Conservation (phyloP, 2,888 invertebrate species). For the Graphium colonna region DNA sequence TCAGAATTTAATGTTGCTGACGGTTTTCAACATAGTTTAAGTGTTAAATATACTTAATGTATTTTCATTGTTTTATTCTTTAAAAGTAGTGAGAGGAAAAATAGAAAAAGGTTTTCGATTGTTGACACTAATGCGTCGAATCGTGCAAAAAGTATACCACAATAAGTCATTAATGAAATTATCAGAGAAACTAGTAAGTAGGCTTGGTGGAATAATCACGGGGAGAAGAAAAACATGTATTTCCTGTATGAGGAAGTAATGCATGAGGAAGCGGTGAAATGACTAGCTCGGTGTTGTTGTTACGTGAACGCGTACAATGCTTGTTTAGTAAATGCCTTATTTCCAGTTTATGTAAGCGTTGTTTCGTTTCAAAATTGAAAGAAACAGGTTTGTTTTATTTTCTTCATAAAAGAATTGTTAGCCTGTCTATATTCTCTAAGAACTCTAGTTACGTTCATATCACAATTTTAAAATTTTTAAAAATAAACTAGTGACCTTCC, state of each 20-base stretch:
- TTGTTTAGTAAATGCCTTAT: slow-evolving; percentile 1
- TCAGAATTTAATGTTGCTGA: too few relatives aligned
- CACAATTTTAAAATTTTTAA: too few relatives aligned
- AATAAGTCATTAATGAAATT: not conserved
- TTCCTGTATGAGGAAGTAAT: slow-evolving; percentile 20
- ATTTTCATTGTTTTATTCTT: too few relatives aligned
- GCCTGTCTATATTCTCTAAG: too few relatives aligned
- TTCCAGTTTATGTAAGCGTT: slow-evolving; percentile 8
- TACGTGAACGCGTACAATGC: slow-evolving; percentile 11
- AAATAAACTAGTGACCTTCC: too few relatives aligned
- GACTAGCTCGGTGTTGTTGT: slow-evolving; percentile 6
- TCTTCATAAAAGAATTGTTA: not conserved
- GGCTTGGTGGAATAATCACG: not conserved
- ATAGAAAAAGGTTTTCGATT: too few relatives aligned
- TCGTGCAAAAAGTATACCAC: not conserved
- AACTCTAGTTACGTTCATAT: too few relatives aligned
- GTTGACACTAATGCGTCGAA: too few relatives aligned
- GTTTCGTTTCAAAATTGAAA: not conserved
- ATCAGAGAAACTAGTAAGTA: too few relatives aligned
- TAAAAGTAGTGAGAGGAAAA: too few relatives aligned
- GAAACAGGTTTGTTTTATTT: not conserved
- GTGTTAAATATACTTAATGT: too few relatives aligned
- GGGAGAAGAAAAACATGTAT: slow-evolving; percentile 6
- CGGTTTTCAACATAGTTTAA: too few relatives aligned
- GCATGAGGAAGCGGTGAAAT: slow-evolving; percentile 1